Conservation (phyloP, 2,113 vertebrate genomes). For the Nesospiza acunhae region DNA sequence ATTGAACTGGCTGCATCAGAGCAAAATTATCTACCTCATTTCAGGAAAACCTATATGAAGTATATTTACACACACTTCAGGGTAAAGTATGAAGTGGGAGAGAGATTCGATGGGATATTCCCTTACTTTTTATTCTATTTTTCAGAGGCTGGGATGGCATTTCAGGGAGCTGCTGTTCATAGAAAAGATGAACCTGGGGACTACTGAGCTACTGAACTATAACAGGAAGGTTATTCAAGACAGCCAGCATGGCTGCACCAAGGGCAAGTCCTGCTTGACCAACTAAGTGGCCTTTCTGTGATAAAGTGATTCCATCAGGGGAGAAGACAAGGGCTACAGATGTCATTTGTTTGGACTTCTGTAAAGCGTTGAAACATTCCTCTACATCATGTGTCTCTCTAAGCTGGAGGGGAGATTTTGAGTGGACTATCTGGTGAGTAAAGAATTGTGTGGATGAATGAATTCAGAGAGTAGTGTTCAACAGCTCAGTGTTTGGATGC, state of each 20-base stretch:
- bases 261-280: neutral
- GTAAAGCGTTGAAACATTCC: neutral
- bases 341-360: neutral
- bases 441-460: neutral
- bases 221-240: neutral
- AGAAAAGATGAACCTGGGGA: neutral
- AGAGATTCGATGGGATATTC: accelerated
- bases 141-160: neutral
- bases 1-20: neutral
- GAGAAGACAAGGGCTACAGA: neutral
- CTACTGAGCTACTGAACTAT: neutral
- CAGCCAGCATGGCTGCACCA: neutral
- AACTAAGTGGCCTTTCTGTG: neutral
- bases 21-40: neutral
- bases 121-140: neutral
- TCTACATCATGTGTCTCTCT: neutral
- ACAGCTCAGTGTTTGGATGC: neutral
- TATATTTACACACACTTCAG: neutral
- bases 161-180: neutral
- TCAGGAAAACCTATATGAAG: neutral
- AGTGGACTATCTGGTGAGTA: neutral
- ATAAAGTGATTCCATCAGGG: neutral
- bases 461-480: neutral
- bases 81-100: neutral
- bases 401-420: neutral